Percentiles rank a stretch among this genome's conserved stretches.
Evolutionary conservation across 2,797 vertebrate genomes (phyloP).

Genomic region (Rousettus madagascariensis): DNA sequence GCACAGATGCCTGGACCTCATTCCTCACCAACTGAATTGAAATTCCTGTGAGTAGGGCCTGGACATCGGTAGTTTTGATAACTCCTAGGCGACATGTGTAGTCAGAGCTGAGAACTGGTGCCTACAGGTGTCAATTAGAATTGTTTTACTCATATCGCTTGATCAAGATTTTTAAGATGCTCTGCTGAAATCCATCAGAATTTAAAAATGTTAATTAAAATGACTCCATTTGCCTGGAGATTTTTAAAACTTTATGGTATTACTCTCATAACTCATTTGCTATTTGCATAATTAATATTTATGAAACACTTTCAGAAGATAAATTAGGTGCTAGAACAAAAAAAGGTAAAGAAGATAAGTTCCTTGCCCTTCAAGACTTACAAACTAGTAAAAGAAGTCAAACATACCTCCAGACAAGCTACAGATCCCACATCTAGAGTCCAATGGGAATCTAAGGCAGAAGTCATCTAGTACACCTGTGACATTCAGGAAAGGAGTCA

Average conservation of each 20-base stretch:
- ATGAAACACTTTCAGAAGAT: not conserved
- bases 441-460: not conserved
- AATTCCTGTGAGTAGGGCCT: not conserved
- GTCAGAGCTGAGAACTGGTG: not conserved
- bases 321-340: not conserved
- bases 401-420: not conserved
- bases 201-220: constrained; percentile 39
- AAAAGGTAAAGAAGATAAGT: not conserved
- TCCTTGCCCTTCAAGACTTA: not conserved
- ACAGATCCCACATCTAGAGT: not conserved
- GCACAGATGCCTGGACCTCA: not conserved
- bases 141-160: not conserved
- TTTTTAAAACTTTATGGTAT: not conserved
- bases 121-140: not conserved
- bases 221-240: not conserved
- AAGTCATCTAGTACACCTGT: not conserved
- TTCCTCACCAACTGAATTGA: not conserved
- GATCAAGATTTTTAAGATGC: constrained; percentile 39
- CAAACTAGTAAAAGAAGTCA: constrained; percentile 2
- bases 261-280: constrained; percentile 16
- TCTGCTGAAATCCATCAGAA: not conserved
- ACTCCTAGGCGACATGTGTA: not conserved
- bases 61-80: not conserved
- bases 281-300: constrained; percentile 64
- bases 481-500: not conserved